These are phyloP conservation scores for Linyphia triangularis DNA, from an alignment of 2,888 invertebrate species.

Conservation along the genomic window DNA sequence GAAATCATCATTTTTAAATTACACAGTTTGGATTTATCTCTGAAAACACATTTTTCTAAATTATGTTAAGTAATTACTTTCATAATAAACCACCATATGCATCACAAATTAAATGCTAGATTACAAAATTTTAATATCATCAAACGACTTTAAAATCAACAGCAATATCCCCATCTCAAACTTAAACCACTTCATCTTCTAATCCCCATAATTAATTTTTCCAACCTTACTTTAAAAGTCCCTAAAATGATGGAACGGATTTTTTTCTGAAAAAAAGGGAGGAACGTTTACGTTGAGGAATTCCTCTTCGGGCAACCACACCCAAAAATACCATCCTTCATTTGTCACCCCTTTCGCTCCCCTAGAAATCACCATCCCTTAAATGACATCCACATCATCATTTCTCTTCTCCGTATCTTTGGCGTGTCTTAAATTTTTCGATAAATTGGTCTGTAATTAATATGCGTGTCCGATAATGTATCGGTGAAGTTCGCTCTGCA, in stretches of 20 bases:
- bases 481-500: conserved; percentile 20
- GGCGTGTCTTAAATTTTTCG: conserved; percentile 70
- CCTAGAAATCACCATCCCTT: conserved; percentile 49
- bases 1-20: too few relatives aligned
- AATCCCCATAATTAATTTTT: conserved; percentile 40
- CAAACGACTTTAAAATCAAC: too few relatives aligned
- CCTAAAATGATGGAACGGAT: conserved; percentile 41
- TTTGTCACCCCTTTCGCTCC: conserved; percentile 28
- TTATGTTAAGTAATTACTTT: too few relatives aligned
- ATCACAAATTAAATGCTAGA: not conserved
- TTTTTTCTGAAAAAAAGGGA: conserved; percentile 7
- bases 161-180: not conserved
- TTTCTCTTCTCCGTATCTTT: conserved; percentile 51
- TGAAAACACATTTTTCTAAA: too few relatives aligned
- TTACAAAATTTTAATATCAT: not conserved
- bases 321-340: conserved; percentile 63
- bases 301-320: conserved; percentile 50
- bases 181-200: conserved; percentile 9
- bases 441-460: conserved; percentile 73
- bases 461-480: conserved; percentile 73
- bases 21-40: too few relatives aligned
- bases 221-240: conserved; percentile 24
- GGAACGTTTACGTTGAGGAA: conserved; percentile 2
- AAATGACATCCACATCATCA: conserved; percentile 69
- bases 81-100: not conserved